Base-by-base conservation (phyloP, 2,888 invertebrate species). In the Caenorhabditis sp. region DNA sequence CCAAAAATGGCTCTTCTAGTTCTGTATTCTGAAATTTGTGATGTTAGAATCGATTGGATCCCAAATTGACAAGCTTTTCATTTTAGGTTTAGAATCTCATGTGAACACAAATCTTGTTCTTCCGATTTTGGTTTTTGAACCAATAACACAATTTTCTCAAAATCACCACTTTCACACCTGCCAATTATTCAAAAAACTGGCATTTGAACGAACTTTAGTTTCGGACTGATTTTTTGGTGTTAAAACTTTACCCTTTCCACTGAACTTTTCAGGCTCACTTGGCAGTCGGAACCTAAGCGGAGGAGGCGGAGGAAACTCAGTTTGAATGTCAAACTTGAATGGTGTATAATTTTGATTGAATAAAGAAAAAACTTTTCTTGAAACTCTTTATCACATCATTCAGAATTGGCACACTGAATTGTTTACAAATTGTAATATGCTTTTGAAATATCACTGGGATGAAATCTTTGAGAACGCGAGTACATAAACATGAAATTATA, bases 251-350 rank as follows among this genome's bases (percentile, higher is more conserved):
- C 26, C 6, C 7, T 10, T 38, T 10, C 31, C 31, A 35, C 8
- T 24, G n/a, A n/a, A 44, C 0, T 16, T 69, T 69, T 69, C 69
- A 69, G 69, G 44, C 26, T 69, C 69, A 16, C 22, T 69, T 19
- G 51, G 28, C 56, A 56, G 26, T 22, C 56, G 44, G 10, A 41
- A 41, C 41, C 68, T 35, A 54, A 16, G 38, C 24, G 35, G 54
- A 35, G 58, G 58, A 4, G 35, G 58, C n/a, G 28, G 31, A 16
- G 16, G 31, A n/a, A n/a, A 22, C 31, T 16, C 22, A 10, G 22
- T 31, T 35, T 66, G 35, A 58, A 26, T 54, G 14, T n/a, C n/a
- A n/a, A n/a, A n/a, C 47, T 19, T 14, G 14, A 47, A 47, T n/a
- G 38, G 38, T 38, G 38, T 38, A 49, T 19, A 49, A 19, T 49